Evolutionary conservation across 2,113 vertebrate species (phyloP).

Genomic region (Petromus typicus): DNA sequence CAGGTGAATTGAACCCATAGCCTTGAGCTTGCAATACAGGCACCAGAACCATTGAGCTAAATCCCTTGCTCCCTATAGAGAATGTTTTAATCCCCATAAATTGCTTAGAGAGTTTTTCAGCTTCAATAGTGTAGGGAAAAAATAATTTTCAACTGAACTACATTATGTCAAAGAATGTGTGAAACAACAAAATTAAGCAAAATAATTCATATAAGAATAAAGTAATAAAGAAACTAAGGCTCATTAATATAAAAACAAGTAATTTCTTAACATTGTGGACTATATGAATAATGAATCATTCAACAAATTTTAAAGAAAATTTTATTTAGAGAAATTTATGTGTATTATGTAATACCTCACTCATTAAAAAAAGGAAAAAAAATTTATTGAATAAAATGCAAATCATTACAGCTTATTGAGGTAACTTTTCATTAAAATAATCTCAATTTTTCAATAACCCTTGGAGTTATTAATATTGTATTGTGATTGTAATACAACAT

Average conservation of each 20-base stretch:
- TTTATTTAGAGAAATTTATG: background rate
- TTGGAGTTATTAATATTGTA: background rate
- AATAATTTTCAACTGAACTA: background rate
- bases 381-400: background rate
- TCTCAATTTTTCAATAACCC: background rate
- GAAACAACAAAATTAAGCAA: background rate
- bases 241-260: background rate
- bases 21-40: too few species aligned
- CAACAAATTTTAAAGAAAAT: background rate
- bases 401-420: background rate
- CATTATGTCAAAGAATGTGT: background rate
- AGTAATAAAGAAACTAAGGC: background rate
- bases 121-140: background rate
- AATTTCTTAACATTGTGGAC: background rate
- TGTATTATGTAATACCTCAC: background rate
- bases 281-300: background rate
- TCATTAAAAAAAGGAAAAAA: background rate
- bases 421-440: background rate
- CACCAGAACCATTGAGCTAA: too few species aligned
- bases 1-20: too few species aligned
- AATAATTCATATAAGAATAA: background rate
- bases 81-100: background rate
- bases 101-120: background rate
- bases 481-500: background rate
- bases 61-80: too few species aligned